Evolutionary conservation across 2,113 vertebrate species (phyloP).

Genomic region (Panthera tigris): DNA sequence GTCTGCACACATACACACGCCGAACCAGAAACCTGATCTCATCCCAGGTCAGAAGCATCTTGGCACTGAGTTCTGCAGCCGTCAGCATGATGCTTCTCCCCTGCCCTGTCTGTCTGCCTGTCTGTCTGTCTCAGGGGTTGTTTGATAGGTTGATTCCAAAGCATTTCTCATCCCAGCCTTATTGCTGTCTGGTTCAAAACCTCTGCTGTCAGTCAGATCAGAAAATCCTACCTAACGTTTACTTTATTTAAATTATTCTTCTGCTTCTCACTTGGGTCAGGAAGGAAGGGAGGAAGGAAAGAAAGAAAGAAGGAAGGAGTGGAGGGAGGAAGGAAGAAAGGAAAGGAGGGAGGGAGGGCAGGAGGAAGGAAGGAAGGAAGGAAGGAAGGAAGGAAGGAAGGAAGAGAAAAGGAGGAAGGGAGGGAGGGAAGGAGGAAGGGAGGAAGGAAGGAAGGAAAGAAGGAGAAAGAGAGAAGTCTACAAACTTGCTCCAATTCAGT

Average conservation of each 20-base stretch:
- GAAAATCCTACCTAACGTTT: constrained; percentile 12
- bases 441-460: neutral
- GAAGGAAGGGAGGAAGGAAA: neutral
- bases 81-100: neutral
- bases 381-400: neutral
- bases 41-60: neutral
- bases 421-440: neutral
- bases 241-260: constrained; percentile 12
- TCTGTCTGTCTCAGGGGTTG: constrained; percentile 51
- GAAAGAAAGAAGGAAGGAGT: neutral
- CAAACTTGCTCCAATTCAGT: neutral
- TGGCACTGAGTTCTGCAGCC: neutral
- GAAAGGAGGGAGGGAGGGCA: neutral
- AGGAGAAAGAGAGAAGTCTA: neutral
- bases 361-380: no score
- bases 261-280: neutral
- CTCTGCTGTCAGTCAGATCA: neutral
- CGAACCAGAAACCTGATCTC: neutral
- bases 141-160: constrained; percentile 34
- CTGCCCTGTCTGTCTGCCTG: constrained; percentile 27
- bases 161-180: constrained; percentile 24
- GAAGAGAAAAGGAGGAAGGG: neutral
- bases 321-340: no score
- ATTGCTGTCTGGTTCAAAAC: neutral
- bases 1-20: neutral